Evolutionary conservation across 2,888 invertebrate genomes (phyloP), one percentile per base, ranked within the genome.

Genomic region (Muschampia plurimacula): DNA sequence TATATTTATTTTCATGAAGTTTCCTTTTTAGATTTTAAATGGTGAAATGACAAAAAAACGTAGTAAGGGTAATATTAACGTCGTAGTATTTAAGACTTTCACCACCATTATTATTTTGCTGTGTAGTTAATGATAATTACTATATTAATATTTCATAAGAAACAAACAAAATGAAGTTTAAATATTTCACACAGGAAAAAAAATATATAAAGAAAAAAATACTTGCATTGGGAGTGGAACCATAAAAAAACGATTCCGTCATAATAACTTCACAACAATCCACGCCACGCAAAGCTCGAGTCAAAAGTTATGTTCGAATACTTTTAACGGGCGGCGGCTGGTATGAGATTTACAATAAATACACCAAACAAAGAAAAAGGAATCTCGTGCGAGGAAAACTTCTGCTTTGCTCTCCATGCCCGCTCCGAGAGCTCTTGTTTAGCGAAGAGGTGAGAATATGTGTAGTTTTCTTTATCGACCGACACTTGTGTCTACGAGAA

Each of bases 331-430:
- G 82, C 82, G 84, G 84, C 78, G 78, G 82, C 83, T 86, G 89
- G 91, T 92, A 93, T 93, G 93, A 94, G 91, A 92, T 93, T 92
- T 92, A 93, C 93, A 93, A 94, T 94, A 93, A 93, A 94, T 93
- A 94, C 92, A 91, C 90, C 89, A 91, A 93, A 93, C 93, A 94
- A 93, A 93, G 93, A 91, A 93, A 93, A 92, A 92, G 90, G 92
- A 92, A 92, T 92, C 91, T 89, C 88, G 89, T 92, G 93, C 87
- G 93, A 92, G 57, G 87, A 89, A 89, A 94, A 93, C 86, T 94
- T 93, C 86, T 88, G 86, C 92, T 91, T 92, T 91, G 92, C 91
- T 81, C 88, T 86, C 82, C 83, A 64, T 46, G 22, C 66, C 22
- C 67, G 67, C 57, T 44, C 67, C 55, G 67, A 67, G 72, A 72